Base-by-base conservation (phyloP, 2,113 vertebrate genomes). In the Rhineura floridana region DNA sequence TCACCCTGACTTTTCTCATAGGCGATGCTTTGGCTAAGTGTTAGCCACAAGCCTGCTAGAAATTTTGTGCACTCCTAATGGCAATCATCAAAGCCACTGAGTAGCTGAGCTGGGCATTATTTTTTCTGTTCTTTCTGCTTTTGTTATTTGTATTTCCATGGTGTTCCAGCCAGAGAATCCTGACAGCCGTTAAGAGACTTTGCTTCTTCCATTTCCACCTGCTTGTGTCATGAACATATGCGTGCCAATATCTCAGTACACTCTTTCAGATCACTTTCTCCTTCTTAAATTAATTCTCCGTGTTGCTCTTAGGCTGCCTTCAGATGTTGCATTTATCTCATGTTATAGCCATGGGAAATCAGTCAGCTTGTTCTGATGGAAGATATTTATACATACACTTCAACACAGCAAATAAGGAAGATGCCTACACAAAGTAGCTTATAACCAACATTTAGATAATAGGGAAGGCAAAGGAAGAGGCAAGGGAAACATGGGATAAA, bases 191-290 rank as follows among this genome's bases (percentile, higher is more conserved):
- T 59, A 33, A 85, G 70, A 19, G 36, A 46, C 87, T 46, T 91
- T 77, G 30, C 39, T 91, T 2, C 63, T 83, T 91, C 81, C 91
- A 17, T 84, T 92, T 73, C 70, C 83, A 69, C 92, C 78, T 84
- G 59, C 84, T 67, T 76, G 87, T 78, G 90, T 72, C 85, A 46
- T 83, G 92, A 80, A 87, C 91, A 65, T 81, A 1, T 72, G 52
- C 86, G 70, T 73, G 76, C 91, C 52, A 46, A 67, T 87, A 89
- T 90, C 87, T 79, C 83, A 70, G 69, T 89, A 76, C 8, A 84
- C 90, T n/a, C 92, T 92, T 90, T 91, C 75, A 86, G 19, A 87
- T 84, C 87, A 62, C 65, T 91, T 84, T 75, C 82, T 85, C 78
- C 72, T 84, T 42, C 73, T 83, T 3, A 84, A 67, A 88, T 89